Evolutionary conservation across 2,888 invertebrate species (phyloP), one percentile per base, ranked within the genome.

Genomic region (Scaptomyza flava): DNA sequence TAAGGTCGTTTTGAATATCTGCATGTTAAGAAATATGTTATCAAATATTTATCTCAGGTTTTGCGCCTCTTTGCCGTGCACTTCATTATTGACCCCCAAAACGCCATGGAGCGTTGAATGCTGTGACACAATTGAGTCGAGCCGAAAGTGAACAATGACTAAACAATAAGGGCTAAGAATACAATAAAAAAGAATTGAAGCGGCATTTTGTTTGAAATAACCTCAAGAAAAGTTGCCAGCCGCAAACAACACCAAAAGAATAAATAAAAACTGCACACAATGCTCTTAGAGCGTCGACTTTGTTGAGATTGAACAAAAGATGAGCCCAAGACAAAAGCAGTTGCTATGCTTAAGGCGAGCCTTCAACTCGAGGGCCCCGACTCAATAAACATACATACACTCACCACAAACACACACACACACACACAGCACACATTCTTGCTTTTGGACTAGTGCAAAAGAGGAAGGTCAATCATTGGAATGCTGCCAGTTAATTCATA

Each of bases 401-500:
- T 47, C 59, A 59, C 38, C 48, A 61, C 43, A 61, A 59, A 52
- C 61, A 51, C 57, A 56, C 61, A 65, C 56, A 58, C 67, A 46
- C n/a, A n/a, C 61, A 67, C 56, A 58, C 67, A 46, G 58, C 23
- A 58, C 33, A 38, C 23, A 43, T 38, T 41, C 51, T 38, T 48
- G 23, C n/a, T 38, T 33, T 30, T 34, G 30, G 42, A 59, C 42
- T 38, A 64, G 51, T 38, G 43, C 48, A 69, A 65, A 63, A 66
- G 66, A 59, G 72, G 67, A 84, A 87, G 89, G 81, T 87, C 82
- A 85, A 85, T 85, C 80, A 81, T 83, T 85, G 83, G 81, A 80
- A 89, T 89, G 79, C 64, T 85, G 81, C 80, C 86, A 89, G 78
- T 83, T 81, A 82, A 79, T 86, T 87, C 86, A 82, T 80, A 72